Evolutionary conservation across 2,888 invertebrate species (phyloP).

Genomic region (Plebejus melissa): DNA sequence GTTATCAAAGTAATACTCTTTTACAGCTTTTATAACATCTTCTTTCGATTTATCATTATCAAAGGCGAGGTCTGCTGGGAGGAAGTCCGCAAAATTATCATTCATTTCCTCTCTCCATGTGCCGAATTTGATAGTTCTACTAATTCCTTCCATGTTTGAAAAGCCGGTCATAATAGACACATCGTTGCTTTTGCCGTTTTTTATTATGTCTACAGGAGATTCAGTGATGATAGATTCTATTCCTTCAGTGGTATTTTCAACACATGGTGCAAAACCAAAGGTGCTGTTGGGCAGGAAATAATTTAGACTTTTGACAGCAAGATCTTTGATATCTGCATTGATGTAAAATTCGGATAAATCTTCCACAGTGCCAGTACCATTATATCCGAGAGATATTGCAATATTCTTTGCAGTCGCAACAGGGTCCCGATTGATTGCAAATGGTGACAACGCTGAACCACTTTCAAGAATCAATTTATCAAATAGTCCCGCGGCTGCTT

Average conservation of each 20-base stretch:
- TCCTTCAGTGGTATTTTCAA: slow-evolving; percentile 54
- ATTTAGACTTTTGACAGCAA: slow-evolving; percentile 56
- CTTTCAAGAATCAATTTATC: slow-evolving; percentile 65
- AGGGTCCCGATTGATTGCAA: slow-evolving; percentile 61
- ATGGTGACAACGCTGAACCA: slow-evolving; percentile 63
- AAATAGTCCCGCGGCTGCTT: slow-evolving; percentile 56
- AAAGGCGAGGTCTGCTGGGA: slow-evolving; percentile 62
- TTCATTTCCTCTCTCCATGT: slow-evolving; percentile 65
- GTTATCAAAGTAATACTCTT: slow-evolving; percentile 55
- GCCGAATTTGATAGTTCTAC: slow-evolving; percentile 55
- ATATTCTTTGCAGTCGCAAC: slow-evolving; percentile 61
- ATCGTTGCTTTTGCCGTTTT: slow-evolving; percentile 49
- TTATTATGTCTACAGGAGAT: slow-evolving; percentile 58
- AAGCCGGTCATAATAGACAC: slow-evolving; percentile 60
- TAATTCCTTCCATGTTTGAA: slow-evolving; percentile 68
- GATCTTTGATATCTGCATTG: slow-evolving; percentile 45
- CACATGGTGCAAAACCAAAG: slow-evolving; percentile 67
- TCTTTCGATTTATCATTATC: slow-evolving; percentile 46
- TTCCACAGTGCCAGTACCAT: slow-evolving; percentile 54
- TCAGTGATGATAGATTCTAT: slow-evolving; percentile 58
- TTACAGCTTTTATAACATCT: slow-evolving; percentile 47
- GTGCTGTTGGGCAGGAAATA: slow-evolving; percentile 64
- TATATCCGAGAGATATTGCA: slow-evolving; percentile 59
- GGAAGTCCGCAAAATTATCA: slow-evolving; percentile 56
- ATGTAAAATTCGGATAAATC: slow-evolving; percentile 64